Evolutionary conservation across 2,113 vertebrate species (phyloP).

Genomic region (Anseranas semipalmata): DNA sequence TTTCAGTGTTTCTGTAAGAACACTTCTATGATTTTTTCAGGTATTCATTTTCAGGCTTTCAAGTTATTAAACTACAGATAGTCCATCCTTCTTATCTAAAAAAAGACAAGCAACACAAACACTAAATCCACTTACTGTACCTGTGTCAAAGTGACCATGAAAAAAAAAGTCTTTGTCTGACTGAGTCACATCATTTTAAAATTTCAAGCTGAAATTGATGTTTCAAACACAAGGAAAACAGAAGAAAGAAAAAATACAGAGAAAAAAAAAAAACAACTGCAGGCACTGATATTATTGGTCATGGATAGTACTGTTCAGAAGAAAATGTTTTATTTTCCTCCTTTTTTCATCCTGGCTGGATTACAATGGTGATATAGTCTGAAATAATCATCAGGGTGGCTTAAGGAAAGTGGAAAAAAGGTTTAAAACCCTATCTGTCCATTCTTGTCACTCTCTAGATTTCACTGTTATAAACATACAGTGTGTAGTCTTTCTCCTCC

Average conservation of each 20-base stretch:
- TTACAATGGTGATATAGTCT: neutral
- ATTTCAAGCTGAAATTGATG: slow-evolving; percentile 36
- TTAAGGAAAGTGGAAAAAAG: neutral
- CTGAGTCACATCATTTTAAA: slow-evolving; percentile 11
- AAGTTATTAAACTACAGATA: slow-evolving; percentile 28
- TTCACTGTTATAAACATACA: neutral
- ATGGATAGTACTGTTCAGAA: neutral
- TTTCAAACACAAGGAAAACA: neutral
- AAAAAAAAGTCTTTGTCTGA: neutral
- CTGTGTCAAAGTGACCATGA: neutral
- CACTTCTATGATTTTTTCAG: neutral
- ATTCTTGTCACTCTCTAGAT: neutral
- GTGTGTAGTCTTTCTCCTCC: neutral
- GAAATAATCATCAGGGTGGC: neutral
- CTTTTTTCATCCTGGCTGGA: neutral
- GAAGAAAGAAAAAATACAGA: slow-evolving; percentile 9
- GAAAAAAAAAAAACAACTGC: neutral
- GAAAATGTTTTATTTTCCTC: neutral
- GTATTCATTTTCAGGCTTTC: slow-evolving; percentile 54
- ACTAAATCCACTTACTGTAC: neutral
- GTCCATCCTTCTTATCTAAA: neutral
- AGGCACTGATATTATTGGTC: neutral
- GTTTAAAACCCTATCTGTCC: neutral
- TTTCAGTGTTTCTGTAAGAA: neutral
- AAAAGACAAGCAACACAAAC: neutral